phyloP scores from a whole-genome alignment of 2,888 invertebrate genomes.

The Axea sp. region DNA sequence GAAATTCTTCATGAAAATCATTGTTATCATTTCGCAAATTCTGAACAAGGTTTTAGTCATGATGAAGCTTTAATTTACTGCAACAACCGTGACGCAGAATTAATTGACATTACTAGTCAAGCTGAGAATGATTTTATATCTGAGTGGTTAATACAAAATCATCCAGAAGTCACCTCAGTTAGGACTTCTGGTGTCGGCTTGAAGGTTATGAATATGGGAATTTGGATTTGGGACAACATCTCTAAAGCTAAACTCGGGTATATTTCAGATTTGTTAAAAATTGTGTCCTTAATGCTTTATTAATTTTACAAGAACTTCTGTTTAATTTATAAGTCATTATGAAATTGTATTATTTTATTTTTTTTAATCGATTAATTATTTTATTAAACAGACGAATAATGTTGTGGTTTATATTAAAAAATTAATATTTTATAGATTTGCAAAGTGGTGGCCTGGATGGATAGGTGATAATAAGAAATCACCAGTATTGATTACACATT shows the following conservation, averaged over 20 bases:
- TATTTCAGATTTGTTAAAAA: not conserved
- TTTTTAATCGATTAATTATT: too few species aligned
- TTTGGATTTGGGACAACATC: constrained; percentile 80
- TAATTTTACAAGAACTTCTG: too few species aligned
- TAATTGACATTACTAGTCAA: constrained; percentile 80
- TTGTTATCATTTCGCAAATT: constrained; percentile 80
- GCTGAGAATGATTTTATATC: constrained; percentile 82
- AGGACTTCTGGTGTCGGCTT: constrained; percentile 81
- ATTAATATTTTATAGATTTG: too few species aligned
- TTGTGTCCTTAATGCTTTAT: too few species aligned
- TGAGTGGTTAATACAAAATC: constrained; percentile 78
- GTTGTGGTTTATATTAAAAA: too few species aligned
- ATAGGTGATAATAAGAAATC: constrained; percentile 65
- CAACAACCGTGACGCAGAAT: constrained; percentile 75
- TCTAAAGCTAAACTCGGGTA: constrained; percentile 71
- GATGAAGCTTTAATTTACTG: constrained; percentile 80
- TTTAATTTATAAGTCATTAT: too few species aligned
- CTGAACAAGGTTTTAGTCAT: constrained; percentile 75
- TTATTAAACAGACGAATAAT: too few species aligned
- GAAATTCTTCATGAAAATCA: constrained; percentile 80
- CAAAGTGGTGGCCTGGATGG: constrained; percentile 81
- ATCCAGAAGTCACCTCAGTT: constrained; percentile 75
- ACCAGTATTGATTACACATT: constrained; percentile 69
- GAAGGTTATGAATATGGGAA: constrained; percentile 72
- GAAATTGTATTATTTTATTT: too few species aligned